These are phyloP conservation scores for Drosophila tristis DNA, from an alignment of 1,140 invertebrate species.

Conservation along the genomic window DNA sequence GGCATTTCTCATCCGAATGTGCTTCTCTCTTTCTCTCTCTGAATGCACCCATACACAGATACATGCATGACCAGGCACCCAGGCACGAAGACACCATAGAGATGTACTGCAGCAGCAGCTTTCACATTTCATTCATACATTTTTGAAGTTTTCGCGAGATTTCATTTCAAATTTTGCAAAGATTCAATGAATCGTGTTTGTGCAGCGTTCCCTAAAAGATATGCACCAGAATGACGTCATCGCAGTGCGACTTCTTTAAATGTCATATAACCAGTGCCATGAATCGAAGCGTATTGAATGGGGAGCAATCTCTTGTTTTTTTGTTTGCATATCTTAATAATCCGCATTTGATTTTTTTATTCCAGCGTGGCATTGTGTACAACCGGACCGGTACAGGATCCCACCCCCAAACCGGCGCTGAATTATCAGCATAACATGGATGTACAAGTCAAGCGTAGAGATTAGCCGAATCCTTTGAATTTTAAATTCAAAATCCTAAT, in stretches of 20 bases:
- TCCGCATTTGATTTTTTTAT: slow-evolving; percentile 13
- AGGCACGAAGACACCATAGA: too few species aligned
- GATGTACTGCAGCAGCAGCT: slow-evolving; percentile 30
- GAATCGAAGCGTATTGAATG: too few species aligned
- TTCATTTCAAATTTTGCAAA: slow-evolving; percentile 30
- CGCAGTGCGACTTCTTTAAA: too few species aligned
- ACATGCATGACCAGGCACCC: not conserved
- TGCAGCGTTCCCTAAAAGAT: too few species aligned
- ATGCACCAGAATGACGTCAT: too few species aligned
- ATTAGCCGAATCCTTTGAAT: slow-evolving; percentile 76
- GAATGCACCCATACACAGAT: slow-evolving; percentile 8
- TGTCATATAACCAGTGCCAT: too few species aligned
- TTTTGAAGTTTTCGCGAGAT: slow-evolving; percentile 22
- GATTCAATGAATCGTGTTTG: not conserved
- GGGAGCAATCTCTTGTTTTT: too few species aligned
- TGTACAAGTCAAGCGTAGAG: slow-evolving; percentile 56
- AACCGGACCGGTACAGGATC: too few species aligned
- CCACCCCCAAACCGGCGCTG: slow-evolving; percentile 13
- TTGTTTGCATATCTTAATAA: not conserved
- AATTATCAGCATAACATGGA: slow-evolving; percentile 61
- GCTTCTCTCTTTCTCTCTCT: not conserved
- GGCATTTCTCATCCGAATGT: slow-evolving; percentile 45
- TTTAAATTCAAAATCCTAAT: slow-evolving; percentile 73
- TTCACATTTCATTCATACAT: slow-evolving; percentile 71
- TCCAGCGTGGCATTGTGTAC: slow-evolving; percentile 47